Evolutionary conservation across 1,140 invertebrate genomes (phyloP).

Genomic region (Drosophila aff.): DNA sequence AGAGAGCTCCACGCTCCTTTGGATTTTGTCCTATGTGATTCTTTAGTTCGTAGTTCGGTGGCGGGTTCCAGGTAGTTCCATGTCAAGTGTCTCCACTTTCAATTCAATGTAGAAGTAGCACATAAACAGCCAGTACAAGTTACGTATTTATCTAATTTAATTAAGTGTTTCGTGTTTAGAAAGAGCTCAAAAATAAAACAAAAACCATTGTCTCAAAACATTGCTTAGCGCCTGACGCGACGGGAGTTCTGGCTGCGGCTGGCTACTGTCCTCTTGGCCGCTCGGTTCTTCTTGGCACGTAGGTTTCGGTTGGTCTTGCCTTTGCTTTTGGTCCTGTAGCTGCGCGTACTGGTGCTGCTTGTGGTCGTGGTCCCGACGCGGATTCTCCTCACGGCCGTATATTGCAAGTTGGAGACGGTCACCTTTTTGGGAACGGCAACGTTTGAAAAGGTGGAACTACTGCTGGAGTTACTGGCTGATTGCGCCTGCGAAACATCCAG

Average conservation of each 20-base stretch:
- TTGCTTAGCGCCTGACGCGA: slow-evolving; percentile 8
- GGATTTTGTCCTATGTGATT: slow-evolving; percentile 76
- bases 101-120: slow-evolving; percentile 43
- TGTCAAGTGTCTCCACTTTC: slow-evolving; percentile 44
- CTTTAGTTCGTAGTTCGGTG: slow-evolving; percentile 78
- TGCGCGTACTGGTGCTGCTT: slow-evolving; percentile 31
- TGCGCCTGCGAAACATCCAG: slow-evolving; percentile 17
- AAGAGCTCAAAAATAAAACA: slow-evolving; percentile 58
- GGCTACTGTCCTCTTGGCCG: not conserved
- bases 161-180: slow-evolving; percentile 67
- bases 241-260: slow-evolving; percentile 18
- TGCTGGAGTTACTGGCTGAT: too few species aligned
- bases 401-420: slow-evolving; percentile 26
- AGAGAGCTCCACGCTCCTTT: slow-evolving; percentile 7
- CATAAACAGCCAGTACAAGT: slow-evolving; percentile 58
- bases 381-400: slow-evolving; percentile 24
- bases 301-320: slow-evolving; percentile 20
- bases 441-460: too few species aligned
- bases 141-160: slow-evolving; percentile 67
- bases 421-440: slow-evolving; percentile 6
- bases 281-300: slow-evolving; percentile 10
- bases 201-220: slow-evolving; percentile 15
- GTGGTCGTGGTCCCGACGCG: slow-evolving; percentile 16
- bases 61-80: slow-evolving; percentile 60
- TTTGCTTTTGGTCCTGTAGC: not conserved